A percentile compares a stretch with the other conserved stretches of the same genome.
Evolutionary conservation across 2,888 invertebrate genomes (phyloP).

Genomic region (Orthosia incerta): DNA sequence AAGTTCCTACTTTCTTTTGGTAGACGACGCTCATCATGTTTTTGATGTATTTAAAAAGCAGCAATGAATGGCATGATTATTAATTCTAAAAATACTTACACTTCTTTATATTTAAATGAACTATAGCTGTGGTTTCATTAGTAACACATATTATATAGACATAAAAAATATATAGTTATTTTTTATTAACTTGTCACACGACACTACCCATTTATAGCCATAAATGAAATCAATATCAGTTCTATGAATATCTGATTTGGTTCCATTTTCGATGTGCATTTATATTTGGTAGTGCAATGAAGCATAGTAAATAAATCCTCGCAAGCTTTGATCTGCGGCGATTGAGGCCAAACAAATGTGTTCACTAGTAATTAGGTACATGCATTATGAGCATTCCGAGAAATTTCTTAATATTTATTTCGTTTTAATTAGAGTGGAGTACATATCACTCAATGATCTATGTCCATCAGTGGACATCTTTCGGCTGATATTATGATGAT

Average conservation of each 20-base stretch:
- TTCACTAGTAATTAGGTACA: slow-evolving; percentile 1
- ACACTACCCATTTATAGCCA: too few relatives aligned
- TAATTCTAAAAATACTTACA: too few relatives aligned
- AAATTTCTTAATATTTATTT: slow-evolving; percentile 21
- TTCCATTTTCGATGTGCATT: background rate
- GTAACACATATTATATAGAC: too few relatives aligned
- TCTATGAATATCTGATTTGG: slow-evolving; percentile 8
- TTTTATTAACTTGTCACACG: too few relatives aligned
- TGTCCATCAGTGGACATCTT: too few relatives aligned
- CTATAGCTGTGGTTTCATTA: too few relatives aligned
- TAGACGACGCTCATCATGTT: background rate
- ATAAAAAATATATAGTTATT: too few relatives aligned
- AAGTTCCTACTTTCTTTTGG: background rate
- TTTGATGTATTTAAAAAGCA: background rate
- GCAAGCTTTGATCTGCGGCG: slow-evolving; percentile 7
- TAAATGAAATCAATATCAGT: background rate
- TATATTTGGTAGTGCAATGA: slow-evolving; percentile 25
- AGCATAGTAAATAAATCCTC: slow-evolving; percentile 15
- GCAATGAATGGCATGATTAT: background rate
- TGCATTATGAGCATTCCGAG: slow-evolving; percentile 21
- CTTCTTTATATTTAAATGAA: too few relatives aligned
- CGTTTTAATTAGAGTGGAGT: slow-evolving; percentile 3
- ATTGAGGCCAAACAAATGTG: background rate
- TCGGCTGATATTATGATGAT: too few relatives aligned
- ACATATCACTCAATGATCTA: background rate